Base-by-base conservation (phyloP, 2,113 vertebrate species). In the Aegotheles bennettii region DNA sequence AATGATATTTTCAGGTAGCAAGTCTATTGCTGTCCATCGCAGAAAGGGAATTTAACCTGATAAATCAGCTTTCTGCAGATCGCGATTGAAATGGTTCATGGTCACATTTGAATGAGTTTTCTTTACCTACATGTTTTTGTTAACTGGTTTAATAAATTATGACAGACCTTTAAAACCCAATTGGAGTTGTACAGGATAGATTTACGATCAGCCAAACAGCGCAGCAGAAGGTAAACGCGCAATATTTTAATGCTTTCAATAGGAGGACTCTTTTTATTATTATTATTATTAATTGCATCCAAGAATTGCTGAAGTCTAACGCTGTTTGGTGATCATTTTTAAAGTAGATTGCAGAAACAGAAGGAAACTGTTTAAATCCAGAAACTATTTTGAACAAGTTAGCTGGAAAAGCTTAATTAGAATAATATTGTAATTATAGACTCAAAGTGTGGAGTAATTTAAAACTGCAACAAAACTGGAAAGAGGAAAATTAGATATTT, bases 101-200 rank as follows among this genome's bases (percentile, higher is more conserved):
- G 95, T 95, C 57, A n/a, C 16, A 83, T 90, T 56, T 85, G 67
- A 70, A 23, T 56, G 53, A 31, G 28, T 61, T 85, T 92, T 63
- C 82, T 86, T 94, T 93, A 93, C 75, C 85, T 63, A 64, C 63
- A 84, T 47, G 68, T 81, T 84, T 94, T 86, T 73, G 74, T 70
- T 63, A 91, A 74, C 35, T 84, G 87, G 89, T 96, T 97, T 94
- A 93, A 89, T 93, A 57, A 90, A 90, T 82, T 79, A 50, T 88
- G 79, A 45, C 40, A 51, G 75, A 71, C 38, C 40, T 96, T 96
- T 91, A 82, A 92, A 92, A 91, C 8, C 54, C 1, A 0, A 36
- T 53, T 2, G 2, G 56, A 88, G 50, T 33, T 57, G 21, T 40
- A 47, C 33, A 25, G 18, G 18, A 12, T 10, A 60, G 48, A 84